Base-by-base conservation (phyloP, 2,888 invertebrate genomes). In the Lapara coniferarum region DNA sequence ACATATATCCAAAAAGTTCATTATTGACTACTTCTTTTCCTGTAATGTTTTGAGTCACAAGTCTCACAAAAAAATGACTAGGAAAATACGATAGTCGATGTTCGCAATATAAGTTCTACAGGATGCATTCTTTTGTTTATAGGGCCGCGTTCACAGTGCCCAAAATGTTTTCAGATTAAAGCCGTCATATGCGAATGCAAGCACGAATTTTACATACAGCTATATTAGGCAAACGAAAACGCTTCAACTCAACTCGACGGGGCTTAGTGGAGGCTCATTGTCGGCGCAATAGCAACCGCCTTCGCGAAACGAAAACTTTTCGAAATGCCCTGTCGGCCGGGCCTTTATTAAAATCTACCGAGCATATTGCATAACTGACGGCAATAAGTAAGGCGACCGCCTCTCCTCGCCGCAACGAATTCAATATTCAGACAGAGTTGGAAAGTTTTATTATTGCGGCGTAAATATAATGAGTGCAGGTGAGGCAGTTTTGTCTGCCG, bases 391-490 rank as follows among this genome's bases (percentile, higher is more conserved):
- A 90, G 87, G 90, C 89, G 87, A 89, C 87, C 85, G 86, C 84
- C 87, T 86, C 88, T 87, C 86, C 86, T 85, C 86, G 78, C 90
- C 88, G 85, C 89, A 87, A 83, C 87, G 89, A 85, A 92, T 93
- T 91, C 93, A 93, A 93, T 93, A 93, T 93, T 92, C 91, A 86
- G 85, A 84, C 84, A 78, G 88, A 91, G 90, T 89, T 89, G 90
- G 83, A 87, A 93, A 93, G 89, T 93, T 93, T 93, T 92, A 91
- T 92, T 92, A 93, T 92, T 91, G 89, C 91, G 89, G 92, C 90
- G 87, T 93, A 92, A 91, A 92, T 91, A 92, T 92, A 92, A 93
- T 90, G 92, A 93, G 91, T 90, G 90, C 91, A 92, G 92, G 93
- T 92, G 90, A 92, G 88, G 84, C 87, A 84, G 86, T 88, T 88